Evolutionary conservation across 2,797 vertebrate genomes (phyloP), one percentile per base, ranked within the genome.

Genomic region (Falco rusticolus): DNA sequence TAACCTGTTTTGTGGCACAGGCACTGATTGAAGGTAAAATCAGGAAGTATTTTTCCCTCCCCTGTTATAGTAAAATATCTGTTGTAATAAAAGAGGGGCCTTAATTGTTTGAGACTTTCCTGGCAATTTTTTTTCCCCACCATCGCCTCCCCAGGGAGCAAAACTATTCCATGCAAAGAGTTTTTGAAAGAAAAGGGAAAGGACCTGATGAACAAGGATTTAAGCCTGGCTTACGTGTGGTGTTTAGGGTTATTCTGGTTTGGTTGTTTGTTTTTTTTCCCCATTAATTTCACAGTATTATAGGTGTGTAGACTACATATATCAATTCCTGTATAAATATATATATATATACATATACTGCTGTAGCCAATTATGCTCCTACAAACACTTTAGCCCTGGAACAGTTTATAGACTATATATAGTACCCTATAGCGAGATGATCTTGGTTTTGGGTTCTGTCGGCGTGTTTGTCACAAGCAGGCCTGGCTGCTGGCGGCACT

Each of bases 291-390:
- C 4, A 5, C 21, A 20, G n/a, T 68, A 26, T 47, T 78, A 14
- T 28, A 47, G 26, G 5, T 45, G 29, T 1, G 18, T 51, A 61
- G 33, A 34, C 2, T 43, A 26, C 9, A 26, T 8, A 0, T 43
- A 54, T 1, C 2, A 18, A 14, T 16, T 57, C 12, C 37, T 66
- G 6, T 37, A 41, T 65, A 5, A 25, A 37, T 37, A 37, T 37
- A 37, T 37, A 37, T 37, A 37, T 37, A 37, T 37, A 37, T 37
- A 37, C 37, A 37, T 37, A 16, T 0, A 54, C 8, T 34, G 6
- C n/a, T 72, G 1, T 13, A 65, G 28, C 14, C 16, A 39, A 5
- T 37, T 59, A 33, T 1, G 2, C 20, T 53, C 39, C 34, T 80
- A 39, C 19, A 47, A n/a, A 2, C 3, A 3, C 7, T 33, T 65